These are phyloP conservation scores for Climacteris rufus DNA, from an alignment of 2,113 vertebrate species.

Conservation along the genomic window DNA sequence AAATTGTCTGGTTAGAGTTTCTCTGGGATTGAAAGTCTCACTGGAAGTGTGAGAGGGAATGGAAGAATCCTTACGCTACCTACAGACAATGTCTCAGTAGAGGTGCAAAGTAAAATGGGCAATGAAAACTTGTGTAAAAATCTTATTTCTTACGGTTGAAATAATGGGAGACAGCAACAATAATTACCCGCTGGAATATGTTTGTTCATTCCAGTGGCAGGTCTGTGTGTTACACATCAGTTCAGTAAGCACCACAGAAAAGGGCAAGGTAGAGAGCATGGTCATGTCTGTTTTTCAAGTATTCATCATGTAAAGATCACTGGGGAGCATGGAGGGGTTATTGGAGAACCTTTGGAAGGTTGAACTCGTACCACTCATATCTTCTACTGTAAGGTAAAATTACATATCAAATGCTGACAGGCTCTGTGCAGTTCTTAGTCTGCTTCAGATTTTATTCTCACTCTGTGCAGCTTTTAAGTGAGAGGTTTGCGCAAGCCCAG, in stretches of 20 bases:
- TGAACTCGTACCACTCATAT: neutral
- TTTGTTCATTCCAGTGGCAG: neutral
- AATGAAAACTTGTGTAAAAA: neutral
- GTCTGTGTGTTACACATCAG: neutral
- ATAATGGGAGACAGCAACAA: neutral
- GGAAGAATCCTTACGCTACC: neutral
- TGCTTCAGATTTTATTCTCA: neutral
- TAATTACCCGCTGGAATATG: neutral
- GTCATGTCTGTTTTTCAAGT: neutral
- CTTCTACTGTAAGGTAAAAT: neutral
- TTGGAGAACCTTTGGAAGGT: neutral
- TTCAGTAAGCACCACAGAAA: neutral
- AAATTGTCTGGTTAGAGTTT: neutral
- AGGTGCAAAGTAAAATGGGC: neutral
- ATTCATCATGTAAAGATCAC: neutral
- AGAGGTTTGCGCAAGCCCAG: neutral
- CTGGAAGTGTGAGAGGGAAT: neutral
- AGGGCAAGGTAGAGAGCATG: neutral
- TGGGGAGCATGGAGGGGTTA: neutral
- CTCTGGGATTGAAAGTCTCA: neutral
- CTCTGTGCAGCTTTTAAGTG: neutral
- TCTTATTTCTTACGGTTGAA: neutral
- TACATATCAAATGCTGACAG: neutral
- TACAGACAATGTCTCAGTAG: neutral
- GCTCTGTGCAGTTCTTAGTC: neutral